Conservation (phyloP, 1,140 invertebrate species). For the Lordiphosa collinella region DNA sequence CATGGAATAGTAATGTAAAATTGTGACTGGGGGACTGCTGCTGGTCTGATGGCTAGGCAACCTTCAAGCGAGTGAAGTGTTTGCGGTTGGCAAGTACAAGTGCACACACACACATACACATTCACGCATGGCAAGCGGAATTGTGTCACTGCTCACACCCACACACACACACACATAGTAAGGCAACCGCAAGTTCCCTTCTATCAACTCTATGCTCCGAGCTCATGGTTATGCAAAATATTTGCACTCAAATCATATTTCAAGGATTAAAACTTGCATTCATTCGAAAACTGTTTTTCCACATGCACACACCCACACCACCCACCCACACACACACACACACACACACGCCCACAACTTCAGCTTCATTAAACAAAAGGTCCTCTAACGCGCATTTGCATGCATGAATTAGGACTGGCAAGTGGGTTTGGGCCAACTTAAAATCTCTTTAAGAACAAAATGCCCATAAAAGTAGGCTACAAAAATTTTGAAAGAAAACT, state of each 20-base stretch:
- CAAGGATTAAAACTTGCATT: slow-evolving; percentile 78
- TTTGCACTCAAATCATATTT: slow-evolving; percentile 78
- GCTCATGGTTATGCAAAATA: slow-evolving; percentile 77
- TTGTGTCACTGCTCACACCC: slow-evolving; percentile 62
- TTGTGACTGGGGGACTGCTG: slow-evolving; percentile 14
- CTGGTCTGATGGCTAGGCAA: slow-evolving; percentile 35
- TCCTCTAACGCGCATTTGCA: slow-evolving; percentile 39
- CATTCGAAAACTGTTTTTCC: slow-evolving; percentile 75
- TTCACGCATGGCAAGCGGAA: slow-evolving; percentile 43
- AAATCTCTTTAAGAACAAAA: slow-evolving; percentile 16
- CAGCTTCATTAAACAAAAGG: slow-evolving; percentile 72
- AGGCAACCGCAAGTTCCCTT: slow-evolving; percentile 42
- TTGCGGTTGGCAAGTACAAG: slow-evolving; percentile 75
- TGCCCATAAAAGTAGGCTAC: slow-evolving; percentile 43
- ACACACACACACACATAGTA: slow-evolving; percentile 11
- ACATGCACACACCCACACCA: slow-evolving; percentile 54
- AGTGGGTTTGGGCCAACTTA: not conserved
- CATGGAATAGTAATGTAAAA: no score
- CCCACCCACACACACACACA: not conserved
- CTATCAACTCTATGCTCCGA: slow-evolving; percentile 38
- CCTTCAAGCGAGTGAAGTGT: slow-evolving; percentile 71
- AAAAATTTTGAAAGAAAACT: no score
- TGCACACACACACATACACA: slow-evolving; percentile 46
- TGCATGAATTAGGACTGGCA: slow-evolving; percentile 21
- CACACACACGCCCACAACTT: slow-evolving; percentile 42